These are phyloP conservation scores for Peromyscus nudipes DNA, from an alignment of 2,797 vertebrate species.

Conservation along the genomic window DNA sequence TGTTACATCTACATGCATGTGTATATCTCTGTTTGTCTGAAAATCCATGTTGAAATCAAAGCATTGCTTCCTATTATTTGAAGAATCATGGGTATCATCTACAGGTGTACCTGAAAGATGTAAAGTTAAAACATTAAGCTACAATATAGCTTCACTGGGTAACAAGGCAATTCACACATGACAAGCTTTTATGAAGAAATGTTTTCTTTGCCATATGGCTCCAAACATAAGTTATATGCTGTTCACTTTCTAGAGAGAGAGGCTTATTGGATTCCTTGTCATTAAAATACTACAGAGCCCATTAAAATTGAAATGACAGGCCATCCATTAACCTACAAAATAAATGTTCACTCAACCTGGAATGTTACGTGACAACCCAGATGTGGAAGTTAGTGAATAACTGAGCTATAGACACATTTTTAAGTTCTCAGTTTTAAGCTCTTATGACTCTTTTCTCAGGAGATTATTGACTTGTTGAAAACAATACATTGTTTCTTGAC, in stretches of 20 bases:
- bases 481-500: neutral
- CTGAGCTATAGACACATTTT: slow-evolving; percentile 30
- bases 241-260: neutral
- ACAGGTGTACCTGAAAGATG: neutral
- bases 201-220: neutral
- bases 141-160: neutral
- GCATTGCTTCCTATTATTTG: neutral
- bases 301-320: neutral
- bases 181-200: slow-evolving; percentile 21
- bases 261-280: neutral
- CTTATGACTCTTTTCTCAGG: neutral
- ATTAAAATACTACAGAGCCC: slow-evolving; percentile 54
- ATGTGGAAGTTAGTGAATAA: slow-evolving; percentile 4
- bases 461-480: slow-evolving; percentile 33
- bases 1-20: neutral
- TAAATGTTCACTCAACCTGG: neutral
- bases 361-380: neutral
- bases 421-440: slow-evolving; percentile 62
- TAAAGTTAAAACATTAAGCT: neutral
- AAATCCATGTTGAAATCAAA: neutral
- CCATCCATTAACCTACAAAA: slow-evolving; percentile 32
- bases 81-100: neutral
- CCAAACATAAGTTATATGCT: slow-evolving; percentile 45
- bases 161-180: slow-evolving; percentile 47
- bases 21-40: neutral